A percentile compares a stretch with the other conserved stretches of the same genome.
These are phyloP conservation scores for Clamator glandarius DNA, from an alignment of 2,797 vertebrate genomes.

Conservation along the genomic window DNA sequence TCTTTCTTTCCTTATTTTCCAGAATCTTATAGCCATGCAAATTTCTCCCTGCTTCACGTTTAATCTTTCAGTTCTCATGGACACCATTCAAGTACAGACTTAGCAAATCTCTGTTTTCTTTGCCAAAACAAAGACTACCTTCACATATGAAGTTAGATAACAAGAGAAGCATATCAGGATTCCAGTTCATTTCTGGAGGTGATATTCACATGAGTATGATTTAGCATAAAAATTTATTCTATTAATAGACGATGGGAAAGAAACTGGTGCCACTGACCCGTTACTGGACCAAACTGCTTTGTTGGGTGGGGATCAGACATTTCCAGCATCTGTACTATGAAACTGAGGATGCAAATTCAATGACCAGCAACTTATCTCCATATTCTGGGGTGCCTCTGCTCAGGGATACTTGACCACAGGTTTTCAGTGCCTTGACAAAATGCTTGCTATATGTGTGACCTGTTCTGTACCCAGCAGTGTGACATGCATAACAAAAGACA, in stretches of 20 bases:
- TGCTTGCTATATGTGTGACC: neutral
- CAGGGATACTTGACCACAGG: rapidly evolving
- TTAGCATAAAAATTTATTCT: neutral
- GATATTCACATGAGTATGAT: neutral
- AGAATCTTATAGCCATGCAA: neutral
- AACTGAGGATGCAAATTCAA: neutral
- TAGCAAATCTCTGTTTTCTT: neutral
- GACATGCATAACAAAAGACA: neutral
- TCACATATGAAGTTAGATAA: neutral
- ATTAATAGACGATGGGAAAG: neutral
- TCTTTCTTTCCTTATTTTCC: neutral
- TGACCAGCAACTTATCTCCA: neutral
- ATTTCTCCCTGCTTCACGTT: neutral
- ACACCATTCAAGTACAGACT: neutral
- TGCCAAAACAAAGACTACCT: slow-evolving; percentile 10
- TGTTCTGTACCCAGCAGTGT: neutral
- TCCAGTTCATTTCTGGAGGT: neutral
- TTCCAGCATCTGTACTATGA: neutral
- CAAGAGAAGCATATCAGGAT: neutral
- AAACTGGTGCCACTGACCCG: neutral
- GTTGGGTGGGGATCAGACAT: neutral
- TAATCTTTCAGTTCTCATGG: neutral
- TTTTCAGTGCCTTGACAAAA: neutral
- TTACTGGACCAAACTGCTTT: neutral
- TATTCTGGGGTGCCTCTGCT: neutral